Base-by-base conservation (phyloP, 2,888 invertebrate genomes). In the Leptogaster cylindrica region DNA sequence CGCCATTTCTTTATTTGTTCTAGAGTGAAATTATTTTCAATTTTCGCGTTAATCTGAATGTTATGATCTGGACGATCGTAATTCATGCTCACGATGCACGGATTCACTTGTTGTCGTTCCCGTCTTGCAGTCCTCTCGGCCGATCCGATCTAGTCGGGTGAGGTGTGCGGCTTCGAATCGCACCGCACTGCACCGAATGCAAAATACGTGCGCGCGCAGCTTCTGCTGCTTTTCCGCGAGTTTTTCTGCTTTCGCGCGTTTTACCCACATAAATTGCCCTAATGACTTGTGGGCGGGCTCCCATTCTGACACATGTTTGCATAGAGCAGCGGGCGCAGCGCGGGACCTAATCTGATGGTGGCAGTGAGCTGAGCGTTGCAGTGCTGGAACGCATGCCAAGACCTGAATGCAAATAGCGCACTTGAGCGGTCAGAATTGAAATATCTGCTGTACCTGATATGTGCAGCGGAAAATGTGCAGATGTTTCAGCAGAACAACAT, bases 241-340 rank as follows among this genome's bases (percentile, higher is more conserved):
- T 58, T 58, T 55, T 58, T 41, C 58, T 39, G 39, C 39, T 48
- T 64, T 64, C 64, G 2, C 23, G 33, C 44, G 23, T 66, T 69
- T 69, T 69, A 66, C 69, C 66, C 66, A 69, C 69, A 69, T 69
- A 69, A 69, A 69, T 69, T 48, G 52, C 64, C 7, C 66, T 64
- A 64, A 64, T 64, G 64, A 64, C 64, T 64, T 64, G 64, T 64
- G 55, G 68, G 63, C 66, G 68, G 66, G 68, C 52, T 66, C 66
- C 48, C 55, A 44, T 66, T 69, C 63, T 52, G 68, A 69, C 68
- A 69, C 64, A 66, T 68, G 66, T 68, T 68, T 64, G 64, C 46
- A 48, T 64, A 48, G 28, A 48, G 33, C 18, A 20, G 31, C 27
- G 52, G 8, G 46, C 31, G 14, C 31, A 12, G n/a, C n/a, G 27